Evolutionary conservation across 2,888 invertebrate species (phyloP).

Genomic region (Nomada ferruginata): DNA sequence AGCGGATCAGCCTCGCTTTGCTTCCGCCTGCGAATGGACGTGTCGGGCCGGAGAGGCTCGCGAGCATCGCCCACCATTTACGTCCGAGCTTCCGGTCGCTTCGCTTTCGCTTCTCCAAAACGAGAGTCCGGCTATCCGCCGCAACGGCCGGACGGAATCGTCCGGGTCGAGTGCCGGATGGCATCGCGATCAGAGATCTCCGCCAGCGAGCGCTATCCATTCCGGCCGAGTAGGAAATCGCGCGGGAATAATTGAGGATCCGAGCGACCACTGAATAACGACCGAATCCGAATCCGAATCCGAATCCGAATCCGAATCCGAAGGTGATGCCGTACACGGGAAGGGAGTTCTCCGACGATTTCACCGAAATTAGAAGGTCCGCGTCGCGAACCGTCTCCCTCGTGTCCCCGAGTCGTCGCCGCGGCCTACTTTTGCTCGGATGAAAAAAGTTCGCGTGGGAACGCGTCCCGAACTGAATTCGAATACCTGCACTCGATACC

Average conservation of each 20-base stretch:
- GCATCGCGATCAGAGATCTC: not conserved
- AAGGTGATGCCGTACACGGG: no score
- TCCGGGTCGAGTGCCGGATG: not conserved
- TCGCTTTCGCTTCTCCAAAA: conserved; percentile 34
- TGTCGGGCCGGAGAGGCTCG: not conserved
- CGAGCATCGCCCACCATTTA: conserved; percentile 9
- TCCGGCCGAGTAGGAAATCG: not conserved
- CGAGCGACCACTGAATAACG: not conserved
- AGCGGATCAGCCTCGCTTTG: not conserved
- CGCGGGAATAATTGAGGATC: not conserved
- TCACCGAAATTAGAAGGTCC: conserved; percentile 11
- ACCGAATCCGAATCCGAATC: not conserved
- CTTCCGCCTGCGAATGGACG: conserved; percentile 20
- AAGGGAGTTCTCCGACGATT: not conserved
- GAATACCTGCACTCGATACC: conserved; percentile 23
- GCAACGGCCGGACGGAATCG: not conserved
- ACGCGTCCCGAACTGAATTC: conserved; percentile 19
- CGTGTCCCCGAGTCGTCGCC: conserved; percentile 11
- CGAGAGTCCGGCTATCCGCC: not conserved
- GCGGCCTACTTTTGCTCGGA: conserved; percentile 35
- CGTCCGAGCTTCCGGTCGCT: conserved; percentile 23
- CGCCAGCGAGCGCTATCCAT: not conserved
- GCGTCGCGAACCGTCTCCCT: not conserved
- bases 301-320: no score
- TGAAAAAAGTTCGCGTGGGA: conserved; percentile 40